phyloP scores from a whole-genome alignment of 2,797 vertebrate species.

The Myotis daubentonii region DNA sequence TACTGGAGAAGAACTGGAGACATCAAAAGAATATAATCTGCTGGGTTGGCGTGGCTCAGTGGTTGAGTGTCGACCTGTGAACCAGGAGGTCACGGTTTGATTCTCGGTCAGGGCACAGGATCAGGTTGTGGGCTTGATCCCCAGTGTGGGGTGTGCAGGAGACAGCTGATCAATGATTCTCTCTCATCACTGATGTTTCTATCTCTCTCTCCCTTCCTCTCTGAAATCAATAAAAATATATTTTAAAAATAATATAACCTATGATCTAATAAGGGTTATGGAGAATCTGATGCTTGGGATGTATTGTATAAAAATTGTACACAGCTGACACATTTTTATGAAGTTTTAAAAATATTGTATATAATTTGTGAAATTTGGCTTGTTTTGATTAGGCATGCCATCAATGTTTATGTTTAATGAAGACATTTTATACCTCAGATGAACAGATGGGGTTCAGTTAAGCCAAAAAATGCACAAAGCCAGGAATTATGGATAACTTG shows the following conservation, averaged over 20 bases:
- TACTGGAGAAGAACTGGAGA: neutral
- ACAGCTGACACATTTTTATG: neutral
- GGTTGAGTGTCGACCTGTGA: too few species aligned
- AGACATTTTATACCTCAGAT: constrained; percentile 4
- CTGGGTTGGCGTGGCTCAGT: too few species aligned
- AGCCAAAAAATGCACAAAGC: neutral
- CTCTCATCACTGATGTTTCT: too few species aligned
- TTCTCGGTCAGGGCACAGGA: too few species aligned
- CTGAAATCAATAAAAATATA: too few species aligned
- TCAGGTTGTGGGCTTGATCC: too few species aligned
- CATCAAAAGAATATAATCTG: neutral
- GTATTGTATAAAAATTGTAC: neutral
- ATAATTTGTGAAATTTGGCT: neutral
- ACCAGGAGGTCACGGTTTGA: too few species aligned
- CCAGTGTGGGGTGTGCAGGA: too few species aligned
- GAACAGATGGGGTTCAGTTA: neutral
- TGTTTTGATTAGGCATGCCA: neutral
- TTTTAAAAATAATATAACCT: neutral
- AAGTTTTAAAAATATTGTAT: neutral
- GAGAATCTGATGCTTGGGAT: neutral
- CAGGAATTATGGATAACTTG: neutral
- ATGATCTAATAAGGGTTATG: neutral
- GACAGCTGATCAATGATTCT: too few species aligned
- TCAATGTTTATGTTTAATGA: neutral
- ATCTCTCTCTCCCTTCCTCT: too few species aligned